Evolutionary conservation across 2,113 vertebrate genomes (phyloP).

Genomic region (Beaufortia kweichowensis): DNA sequence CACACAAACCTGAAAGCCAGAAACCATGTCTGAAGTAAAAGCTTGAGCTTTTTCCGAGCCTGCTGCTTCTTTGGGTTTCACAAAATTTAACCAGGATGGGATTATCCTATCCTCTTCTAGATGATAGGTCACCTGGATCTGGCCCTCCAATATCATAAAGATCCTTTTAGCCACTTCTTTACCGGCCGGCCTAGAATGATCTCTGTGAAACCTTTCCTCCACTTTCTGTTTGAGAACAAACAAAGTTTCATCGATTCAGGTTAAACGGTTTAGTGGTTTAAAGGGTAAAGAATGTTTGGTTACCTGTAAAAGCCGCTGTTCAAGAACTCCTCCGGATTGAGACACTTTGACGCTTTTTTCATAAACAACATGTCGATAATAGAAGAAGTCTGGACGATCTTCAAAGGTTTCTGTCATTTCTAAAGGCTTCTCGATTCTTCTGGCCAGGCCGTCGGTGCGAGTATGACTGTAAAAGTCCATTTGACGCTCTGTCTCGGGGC

Average conservation of each 20-base stretch:
- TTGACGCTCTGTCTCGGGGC: constrained; percentile 66
- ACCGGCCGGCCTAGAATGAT: constrained; percentile 72
- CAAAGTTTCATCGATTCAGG: background rate
- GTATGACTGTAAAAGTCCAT: constrained; percentile 79
- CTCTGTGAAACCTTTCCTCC: constrained; percentile 82
- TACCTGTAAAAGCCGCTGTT: constrained; percentile 59
- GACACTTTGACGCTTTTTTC: constrained; percentile 51
- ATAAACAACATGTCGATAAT: constrained; percentile 68
- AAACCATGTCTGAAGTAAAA: constrained; percentile 73
- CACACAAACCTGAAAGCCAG: constrained; percentile 79
- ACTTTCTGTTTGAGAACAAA: constrained; percentile 73
- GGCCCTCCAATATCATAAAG: constrained; percentile 73
- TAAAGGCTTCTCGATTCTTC: constrained; percentile 61
- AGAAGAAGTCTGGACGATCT: constrained; percentile 79
- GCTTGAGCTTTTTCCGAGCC: constrained; percentile 60
- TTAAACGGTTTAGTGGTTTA: constrained; percentile 9
- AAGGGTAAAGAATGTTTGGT: constrained; percentile 2
- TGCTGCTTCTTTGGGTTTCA: constrained; percentile 64
- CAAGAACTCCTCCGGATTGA: background rate
- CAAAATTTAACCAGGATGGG: constrained; percentile 76
- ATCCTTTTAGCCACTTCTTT: constrained; percentile 81
- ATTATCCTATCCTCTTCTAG: constrained; percentile 72
- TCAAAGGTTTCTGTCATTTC: constrained; percentile 79
- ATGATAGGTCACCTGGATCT: constrained; percentile 81
- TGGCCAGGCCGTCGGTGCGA: constrained; percentile 74